A percentile compares a stretch with the other conserved stretches of the same genome.
Conservation (phyloP, 2,113 vertebrate species). For the Kryptolebias marmoratus region DNA sequence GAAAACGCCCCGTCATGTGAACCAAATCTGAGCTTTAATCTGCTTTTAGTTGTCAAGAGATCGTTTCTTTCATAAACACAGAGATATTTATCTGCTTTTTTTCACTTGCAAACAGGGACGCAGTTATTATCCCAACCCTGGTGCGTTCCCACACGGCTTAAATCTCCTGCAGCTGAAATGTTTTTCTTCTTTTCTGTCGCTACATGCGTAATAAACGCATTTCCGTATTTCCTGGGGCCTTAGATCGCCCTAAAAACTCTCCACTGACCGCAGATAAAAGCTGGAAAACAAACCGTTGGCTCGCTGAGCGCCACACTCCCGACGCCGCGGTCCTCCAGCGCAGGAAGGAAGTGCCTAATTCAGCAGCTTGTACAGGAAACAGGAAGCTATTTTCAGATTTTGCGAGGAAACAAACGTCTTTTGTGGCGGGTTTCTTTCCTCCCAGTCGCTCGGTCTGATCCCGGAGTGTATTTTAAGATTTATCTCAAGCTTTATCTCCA, state of each 20-base stretch:
- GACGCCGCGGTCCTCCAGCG: background rate
- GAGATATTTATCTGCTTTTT: conserved; percentile 57
- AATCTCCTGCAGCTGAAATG: too few relatives aligned
- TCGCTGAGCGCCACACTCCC: background rate
- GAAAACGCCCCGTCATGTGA: too few relatives aligned
- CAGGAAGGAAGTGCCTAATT: conserved; percentile 75
- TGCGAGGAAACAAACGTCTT: conserved; percentile 45
- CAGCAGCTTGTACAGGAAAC: conserved; percentile 73
- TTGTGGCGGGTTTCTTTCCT: conserved; percentile 39
- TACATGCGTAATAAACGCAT: background rate
- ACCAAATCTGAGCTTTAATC: conserved; percentile 9
- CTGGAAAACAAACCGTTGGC: conserved; percentile 26
- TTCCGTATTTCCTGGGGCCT: conserved; percentile 19
- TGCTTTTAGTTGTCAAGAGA: conserved; percentile 14
- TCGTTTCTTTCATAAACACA: background rate
- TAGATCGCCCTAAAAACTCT: background rate
- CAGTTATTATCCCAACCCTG: conserved; percentile 36
- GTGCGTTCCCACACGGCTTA: background rate
- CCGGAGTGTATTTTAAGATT: conserved; percentile 15
- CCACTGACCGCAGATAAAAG: conserved; percentile 1
- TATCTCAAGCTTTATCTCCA: background rate
- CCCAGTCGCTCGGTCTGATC: conserved; percentile 15
- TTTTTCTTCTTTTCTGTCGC: too few relatives aligned
- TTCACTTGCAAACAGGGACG: conserved; percentile 20
- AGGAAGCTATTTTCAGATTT: conserved; percentile 74